phyloP scores from a whole-genome alignment of 92 coral and sea anemone species.

The Anthopleura xanthogrammica region DNA sequence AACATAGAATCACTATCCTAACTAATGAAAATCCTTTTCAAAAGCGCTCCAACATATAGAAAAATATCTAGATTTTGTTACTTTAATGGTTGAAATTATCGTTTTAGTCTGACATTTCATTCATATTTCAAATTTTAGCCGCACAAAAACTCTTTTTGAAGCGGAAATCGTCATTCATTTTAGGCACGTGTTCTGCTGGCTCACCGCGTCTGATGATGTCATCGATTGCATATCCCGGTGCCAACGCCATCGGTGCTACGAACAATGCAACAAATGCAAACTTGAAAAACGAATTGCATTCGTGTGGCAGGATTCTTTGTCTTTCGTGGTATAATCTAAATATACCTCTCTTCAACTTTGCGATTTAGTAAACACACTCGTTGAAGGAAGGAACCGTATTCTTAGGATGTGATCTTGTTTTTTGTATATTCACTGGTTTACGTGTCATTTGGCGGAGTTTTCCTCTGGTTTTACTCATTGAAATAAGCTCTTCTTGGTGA shows the following conservation, averaged over 20 bases:
- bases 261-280: background rate
- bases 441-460: background rate
- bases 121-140: background rate
- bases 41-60: no score
- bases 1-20: no score
- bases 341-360: background rate
- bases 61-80: no score
- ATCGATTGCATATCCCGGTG: background rate
- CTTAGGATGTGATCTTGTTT: background rate
- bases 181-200: background rate
- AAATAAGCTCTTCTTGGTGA: no score
- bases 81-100: background rate
- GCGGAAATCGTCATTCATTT: background rate
- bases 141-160: background rate
- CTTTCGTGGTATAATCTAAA: background rate
- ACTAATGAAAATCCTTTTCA: no score
- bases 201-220: background rate
- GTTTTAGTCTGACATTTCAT: background rate
- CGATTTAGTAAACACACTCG: background rate
- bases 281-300: background rate
- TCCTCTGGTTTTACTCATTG: background rate
- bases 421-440: background rate
- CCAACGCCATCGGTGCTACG: background rate
- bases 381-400: background rate
- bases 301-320: background rate